These are phyloP conservation scores for Pseudochirops cupreus DNA, from an alignment of 2,797 vertebrate species.

Conservation along the genomic window DNA sequence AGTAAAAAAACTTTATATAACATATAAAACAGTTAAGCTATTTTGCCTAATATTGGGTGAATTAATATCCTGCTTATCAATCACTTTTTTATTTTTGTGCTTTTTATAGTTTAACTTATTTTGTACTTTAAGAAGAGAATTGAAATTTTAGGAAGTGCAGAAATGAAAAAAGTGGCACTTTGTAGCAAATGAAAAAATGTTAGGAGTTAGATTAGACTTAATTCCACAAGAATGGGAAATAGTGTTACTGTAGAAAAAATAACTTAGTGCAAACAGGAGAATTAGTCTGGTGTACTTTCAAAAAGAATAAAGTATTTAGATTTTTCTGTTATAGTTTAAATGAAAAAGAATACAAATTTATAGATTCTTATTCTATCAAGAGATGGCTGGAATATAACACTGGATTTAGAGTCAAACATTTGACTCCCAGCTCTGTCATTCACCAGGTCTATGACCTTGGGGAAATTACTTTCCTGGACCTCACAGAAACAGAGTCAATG, in stretches of 20 bases:
- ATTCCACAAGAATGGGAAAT: constrained; percentile 27
- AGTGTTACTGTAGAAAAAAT: constrained; percentile 32
- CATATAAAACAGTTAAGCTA: constrained; percentile 37
- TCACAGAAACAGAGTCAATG: not conserved
- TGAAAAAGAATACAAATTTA: constrained; percentile 7
- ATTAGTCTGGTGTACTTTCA: not conserved
- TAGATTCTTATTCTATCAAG: not conserved
- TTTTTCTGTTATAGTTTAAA: not conserved
- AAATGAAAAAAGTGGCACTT: constrained; percentile 50
- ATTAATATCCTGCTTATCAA: not conserved
- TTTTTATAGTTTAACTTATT: constrained; percentile 46
- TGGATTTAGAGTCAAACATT: not conserved
- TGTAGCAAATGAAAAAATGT: constrained; percentile 32
- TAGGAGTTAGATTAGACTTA: constrained; percentile 49
- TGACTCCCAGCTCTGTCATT: not conserved
- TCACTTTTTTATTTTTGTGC: constrained; percentile 25
- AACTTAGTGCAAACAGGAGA: not conserved
- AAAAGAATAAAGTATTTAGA: constrained; percentile 16
- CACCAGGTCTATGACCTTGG: not conserved
- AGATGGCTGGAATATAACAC: not conserved
- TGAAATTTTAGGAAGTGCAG: constrained; percentile 47
- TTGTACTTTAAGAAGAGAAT: constrained; percentile 35
- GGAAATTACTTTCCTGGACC: not conserved
- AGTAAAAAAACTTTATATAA: constrained; percentile 18
- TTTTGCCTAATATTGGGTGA: not conserved